Evolutionary conservation across 2,797 vertebrate species (phyloP).

Genomic region (Alectoris magna): DNA sequence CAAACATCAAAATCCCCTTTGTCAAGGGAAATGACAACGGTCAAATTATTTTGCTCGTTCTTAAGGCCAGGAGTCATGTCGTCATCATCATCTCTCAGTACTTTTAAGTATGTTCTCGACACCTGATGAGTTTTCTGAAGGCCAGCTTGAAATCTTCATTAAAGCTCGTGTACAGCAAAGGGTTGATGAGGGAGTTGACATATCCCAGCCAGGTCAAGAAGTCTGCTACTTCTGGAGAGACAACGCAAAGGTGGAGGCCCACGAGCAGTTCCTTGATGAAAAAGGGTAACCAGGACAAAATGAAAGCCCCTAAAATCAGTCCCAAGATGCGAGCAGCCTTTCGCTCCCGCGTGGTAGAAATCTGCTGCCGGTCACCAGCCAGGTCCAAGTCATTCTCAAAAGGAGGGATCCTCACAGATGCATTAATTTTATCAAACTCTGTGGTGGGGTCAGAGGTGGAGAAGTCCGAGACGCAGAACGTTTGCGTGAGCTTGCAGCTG

Average conservation of each 20-base stretch:
- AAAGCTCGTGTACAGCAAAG: slow-evolving; percentile 92
- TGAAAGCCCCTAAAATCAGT: slow-evolving; percentile 91
- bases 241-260: slow-evolving; percentile 81
- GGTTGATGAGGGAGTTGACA: slow-evolving; percentile 92
- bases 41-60: slow-evolving; percentile 18
- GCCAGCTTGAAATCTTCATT: slow-evolving; percentile 93
- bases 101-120: slow-evolving; percentile 83
- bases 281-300: slow-evolving; percentile 92
- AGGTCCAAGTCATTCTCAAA: slow-evolving; percentile 80
- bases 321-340: slow-evolving; percentile 90
- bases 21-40: slow-evolving; percentile 8
- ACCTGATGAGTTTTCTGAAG: slow-evolving; percentile 87
- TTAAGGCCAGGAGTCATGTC: slow-evolving; percentile 61
- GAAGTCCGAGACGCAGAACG: slow-evolving; percentile 86
- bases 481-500: slow-evolving; percentile 85
- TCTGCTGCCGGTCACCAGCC: slow-evolving; percentile 84
- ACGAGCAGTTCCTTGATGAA: slow-evolving; percentile 91
- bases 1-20: slow-evolving; percentile 40
- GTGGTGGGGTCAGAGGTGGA: slow-evolving; percentile 84
- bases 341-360: slow-evolving; percentile 85
- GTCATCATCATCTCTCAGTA: slow-evolving; percentile 22
- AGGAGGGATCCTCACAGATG: slow-evolving; percentile 75
- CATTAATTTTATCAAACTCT: slow-evolving; percentile 80
- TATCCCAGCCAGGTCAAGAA: slow-evolving; percentile 93
- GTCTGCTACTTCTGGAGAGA: slow-evolving; percentile 85